Evolutionary conservation across 2,797 vertebrate species (phyloP), one percentile per base, ranked within the genome.

Genomic region (Centropyge bicolor): DNA sequence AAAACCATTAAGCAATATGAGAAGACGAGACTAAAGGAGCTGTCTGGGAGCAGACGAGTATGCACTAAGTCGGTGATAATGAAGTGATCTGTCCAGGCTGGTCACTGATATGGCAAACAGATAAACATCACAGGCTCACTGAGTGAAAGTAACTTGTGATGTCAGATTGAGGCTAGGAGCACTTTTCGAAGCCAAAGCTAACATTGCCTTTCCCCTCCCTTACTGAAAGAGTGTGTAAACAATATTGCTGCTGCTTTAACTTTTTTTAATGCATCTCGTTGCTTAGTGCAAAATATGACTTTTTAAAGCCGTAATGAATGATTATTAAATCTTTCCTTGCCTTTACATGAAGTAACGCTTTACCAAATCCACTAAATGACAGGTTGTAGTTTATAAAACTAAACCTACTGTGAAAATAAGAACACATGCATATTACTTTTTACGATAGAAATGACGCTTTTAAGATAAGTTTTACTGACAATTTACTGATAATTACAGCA

Each of bases 1-100:
- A 70, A 93, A 88, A 77, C 60, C 56, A 90, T 88, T 79, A 77
- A 70, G 68, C 68, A 81, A 76, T 78, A 80, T 76, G 78, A 81
- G 76, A 78, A 76, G 85, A 79, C 14, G 22, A 81, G 83, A 79
- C 73, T 61, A 73, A 89, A 80, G 71, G 59, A 86, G 80, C 54
- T 67, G 72, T 80, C 82, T 89, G 86, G 91, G 76, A 85, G 86
- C 72, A 76, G 87, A 88, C 76, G 72, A 87, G 86, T 89, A 78
- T 85, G 89, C 84, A 82, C 82, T 88, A 85, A 93, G 91, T 65
- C 85, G 85, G 81, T 69, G 79, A 76, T 92, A 91, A 95, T 95
- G 84, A 94, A 95, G 93, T 88, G 87, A 91, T 93, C 89, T 91
- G 91, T 91, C 87, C 80, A 79, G 90, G 89, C 93, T 74, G 89